A percentile compares a stretch with the other conserved stretches of the same genome.
Evolutionary conservation across 2,797 vertebrate species (phyloP).

Genomic region (Lacerta agilis): DNA sequence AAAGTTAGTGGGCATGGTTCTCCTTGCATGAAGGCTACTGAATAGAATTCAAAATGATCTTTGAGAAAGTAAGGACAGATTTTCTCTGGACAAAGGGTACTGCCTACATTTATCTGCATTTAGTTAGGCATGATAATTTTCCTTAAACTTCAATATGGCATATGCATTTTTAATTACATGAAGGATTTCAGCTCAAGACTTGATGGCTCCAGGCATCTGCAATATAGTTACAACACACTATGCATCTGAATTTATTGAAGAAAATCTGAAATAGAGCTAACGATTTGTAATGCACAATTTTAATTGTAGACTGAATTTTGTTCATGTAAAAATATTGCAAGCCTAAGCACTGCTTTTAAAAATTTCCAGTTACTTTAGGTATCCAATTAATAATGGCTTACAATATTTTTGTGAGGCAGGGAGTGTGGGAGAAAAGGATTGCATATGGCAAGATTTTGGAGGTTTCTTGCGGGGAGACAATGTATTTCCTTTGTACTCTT

Average conservation of each 20-base stretch:
- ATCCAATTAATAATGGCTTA: background rate
- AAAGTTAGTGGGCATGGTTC: constrained; percentile 48
- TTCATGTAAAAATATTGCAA: background rate
- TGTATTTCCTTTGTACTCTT: background rate
- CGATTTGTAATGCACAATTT: background rate
- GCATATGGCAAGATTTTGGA: background rate
- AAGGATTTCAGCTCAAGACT: background rate
- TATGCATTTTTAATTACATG: background rate
- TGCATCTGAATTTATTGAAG: background rate
- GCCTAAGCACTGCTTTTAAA: background rate
- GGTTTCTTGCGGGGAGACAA: background rate
- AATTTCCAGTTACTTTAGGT: background rate
- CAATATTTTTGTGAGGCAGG: background rate
- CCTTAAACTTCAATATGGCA: background rate
- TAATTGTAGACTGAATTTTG: background rate
- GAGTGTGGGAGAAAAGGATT: background rate
- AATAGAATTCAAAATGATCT: constrained; percentile 42
- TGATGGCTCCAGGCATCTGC: background rate
- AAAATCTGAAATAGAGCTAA: background rate
- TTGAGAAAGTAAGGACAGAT: constrained; percentile 40
- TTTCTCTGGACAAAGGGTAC: constrained; percentile 19
- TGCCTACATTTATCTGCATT: background rate
- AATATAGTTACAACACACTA: background rate
- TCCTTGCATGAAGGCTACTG: constrained; percentile 34
- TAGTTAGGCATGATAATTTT: background rate